These are phyloP conservation scores for Fratercula arctica DNA, from an alignment of 2,797 vertebrate genomes.

Conservation along the genomic window DNA sequence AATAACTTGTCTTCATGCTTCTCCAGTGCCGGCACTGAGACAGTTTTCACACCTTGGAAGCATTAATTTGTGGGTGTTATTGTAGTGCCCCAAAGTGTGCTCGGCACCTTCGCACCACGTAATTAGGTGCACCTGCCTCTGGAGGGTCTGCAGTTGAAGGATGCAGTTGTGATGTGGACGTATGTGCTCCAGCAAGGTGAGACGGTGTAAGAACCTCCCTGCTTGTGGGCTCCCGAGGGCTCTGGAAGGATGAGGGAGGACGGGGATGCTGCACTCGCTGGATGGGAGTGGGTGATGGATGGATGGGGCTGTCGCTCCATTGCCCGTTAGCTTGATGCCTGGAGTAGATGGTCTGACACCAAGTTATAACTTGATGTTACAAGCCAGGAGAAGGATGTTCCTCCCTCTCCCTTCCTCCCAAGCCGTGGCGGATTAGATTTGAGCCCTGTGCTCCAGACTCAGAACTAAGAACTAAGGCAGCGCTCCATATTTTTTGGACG, in stretches of 20 bases:
- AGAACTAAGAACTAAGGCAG: too few relatives aligned
- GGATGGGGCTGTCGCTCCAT: neutral
- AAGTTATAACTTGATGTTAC: neutral
- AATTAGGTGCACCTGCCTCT: neutral
- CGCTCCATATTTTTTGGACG: accelerated
- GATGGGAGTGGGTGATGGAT: accelerated
- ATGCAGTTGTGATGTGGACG: accelerated
- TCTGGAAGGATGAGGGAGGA: too few relatives aligned
- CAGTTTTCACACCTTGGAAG: neutral
- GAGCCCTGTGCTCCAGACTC: neutral
- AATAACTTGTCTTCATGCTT: neutral
- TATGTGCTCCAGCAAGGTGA: neutral
- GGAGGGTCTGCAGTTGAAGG: neutral
- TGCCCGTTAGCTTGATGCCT: too few relatives aligned
- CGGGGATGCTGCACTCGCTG: accelerated
- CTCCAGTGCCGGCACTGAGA: neutral
- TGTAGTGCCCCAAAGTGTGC: neutral
- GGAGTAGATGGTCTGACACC: too few relatives aligned
- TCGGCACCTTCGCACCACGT: neutral
- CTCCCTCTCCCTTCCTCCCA: neutral
- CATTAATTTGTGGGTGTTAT: neutral
- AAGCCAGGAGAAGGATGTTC: neutral
- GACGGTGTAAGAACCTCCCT: neutral
- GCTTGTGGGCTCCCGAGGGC: accelerated
- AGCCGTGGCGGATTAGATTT: accelerated